Base-by-base conservation (phyloP, 2,888 invertebrate species). In the Drosophila yooni region DNA sequence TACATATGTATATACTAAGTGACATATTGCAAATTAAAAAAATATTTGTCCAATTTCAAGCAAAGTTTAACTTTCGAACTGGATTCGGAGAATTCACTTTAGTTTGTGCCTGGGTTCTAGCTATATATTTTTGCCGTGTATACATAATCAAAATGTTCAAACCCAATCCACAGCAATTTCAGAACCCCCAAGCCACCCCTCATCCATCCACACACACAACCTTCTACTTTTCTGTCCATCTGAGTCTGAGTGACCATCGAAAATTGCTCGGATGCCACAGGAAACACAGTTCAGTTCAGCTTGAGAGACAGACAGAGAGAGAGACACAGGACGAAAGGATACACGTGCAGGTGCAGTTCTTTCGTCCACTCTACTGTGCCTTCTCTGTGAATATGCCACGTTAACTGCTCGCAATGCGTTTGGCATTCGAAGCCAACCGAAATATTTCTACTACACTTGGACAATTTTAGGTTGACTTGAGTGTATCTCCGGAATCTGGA, bases 351-450 rank as follows among this genome's bases (percentile, higher is more conserved):
- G 21, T 34, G 25, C 34, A 33, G 8, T 5, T 25, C 18, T 15
- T 34, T 25, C 1, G 15, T 53, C 21, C 21, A 21, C 53, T 33
- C 15, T 15, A 10, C 36, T n/a, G 21, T 15, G 15, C 52, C 3
- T 33, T 21, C 8, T 13, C n/a, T 52, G 18, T 33, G 36, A 36
- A 54, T 59, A 68, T 63, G 70, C 56, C 70, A 76, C 64, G 70
- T 67, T 79, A 60, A 79, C 76, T 70, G 83, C 68, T 69, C 63
- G 78, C 70, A 78, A 82, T 79, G 76, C 76, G 70, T 81, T 68
- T 53, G 67, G 67, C 74, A 86, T 79, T 79, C 60, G 58, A 67
- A 52, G 65, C 62, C 59, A 76, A 74, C 70, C 70, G 48, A 66
- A 61, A 62, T 70, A 53, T 66, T 58, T 51, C 59, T 31, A n/a